A percentile compares a stretch with the other conserved stretches of the same genome.
These are phyloP conservation scores for Tauraco hartlaubi DNA, from an alignment of 2,797 vertebrate genomes.

Conservation along the genomic window DNA sequence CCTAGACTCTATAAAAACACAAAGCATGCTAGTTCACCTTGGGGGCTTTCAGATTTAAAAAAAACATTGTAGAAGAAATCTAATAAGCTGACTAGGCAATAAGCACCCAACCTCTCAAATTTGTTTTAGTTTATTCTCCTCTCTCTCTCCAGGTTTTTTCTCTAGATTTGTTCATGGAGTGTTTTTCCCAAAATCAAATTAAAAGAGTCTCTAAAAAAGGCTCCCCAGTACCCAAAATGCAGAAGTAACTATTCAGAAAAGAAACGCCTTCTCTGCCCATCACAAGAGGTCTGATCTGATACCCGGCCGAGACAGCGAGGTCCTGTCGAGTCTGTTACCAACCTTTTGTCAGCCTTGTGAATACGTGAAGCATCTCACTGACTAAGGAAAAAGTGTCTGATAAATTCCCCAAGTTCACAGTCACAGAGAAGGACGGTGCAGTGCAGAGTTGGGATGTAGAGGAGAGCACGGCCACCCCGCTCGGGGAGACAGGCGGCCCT, in stretches of 20 bases:
- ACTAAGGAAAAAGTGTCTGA: not conserved
- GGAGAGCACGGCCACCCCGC: fast-evolving
- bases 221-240: not conserved
- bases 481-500: not conserved
- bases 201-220: not conserved
- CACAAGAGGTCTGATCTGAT: fast-evolving
- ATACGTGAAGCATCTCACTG: not conserved
- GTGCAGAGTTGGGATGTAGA: fast-evolving
- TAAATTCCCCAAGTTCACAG: not conserved
- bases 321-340: fast-evolving
- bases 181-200: not conserved
- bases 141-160: not conserved
- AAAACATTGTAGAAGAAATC: not conserved
- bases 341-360: not conserved
- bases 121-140: not conserved
- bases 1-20: slow-evolving; percentile 50
- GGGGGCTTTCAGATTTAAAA: slow-evolving; percentile 30
- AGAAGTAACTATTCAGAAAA: not conserved
- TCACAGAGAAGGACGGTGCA: fast-evolving
- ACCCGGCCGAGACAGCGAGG: fast-evolving
- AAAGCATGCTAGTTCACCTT: slow-evolving; percentile 50
- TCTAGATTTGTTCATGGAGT: not conserved
- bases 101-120: not conserved
- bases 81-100: slow-evolving; percentile 53
- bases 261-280: not conserved